Evolutionary conservation across 1,140 invertebrate genomes (phyloP), one percentile per base, ranked within the genome.

Genomic region (Heliconius nattereri): DNA sequence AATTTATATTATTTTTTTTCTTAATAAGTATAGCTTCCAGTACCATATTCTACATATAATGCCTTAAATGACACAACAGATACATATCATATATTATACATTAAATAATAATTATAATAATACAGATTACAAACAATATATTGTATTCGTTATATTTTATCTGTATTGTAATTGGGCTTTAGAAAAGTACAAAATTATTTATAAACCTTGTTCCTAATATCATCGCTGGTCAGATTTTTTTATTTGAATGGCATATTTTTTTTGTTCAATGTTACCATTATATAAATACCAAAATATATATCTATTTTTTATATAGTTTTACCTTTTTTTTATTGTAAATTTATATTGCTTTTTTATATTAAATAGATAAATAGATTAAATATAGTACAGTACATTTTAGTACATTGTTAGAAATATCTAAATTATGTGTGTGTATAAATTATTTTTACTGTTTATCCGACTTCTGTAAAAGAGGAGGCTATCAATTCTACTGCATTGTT

Each of bases 101-200:
- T 35, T 35, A 35, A 35, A 60, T 60, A 23, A 26, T 66, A 1
- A 66, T 66, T 29, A 29, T 29, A 16, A 66, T 26, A 66, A 16
- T 6, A 66, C 26, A 66, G 60, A 66, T 29, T 29, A 66, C 26
- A 66, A 23, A 66, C 1, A 26, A 66, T 66, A 26, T 66, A 66
- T 29, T 26, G 11, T 13, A 13, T 66, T 26, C 13, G n/a, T 66
- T 66, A 66, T 66, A 13, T 66, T 66, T 13, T 57, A 57, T 57
- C n/a, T 57, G 54, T 57, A 11, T 66, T 29, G 26, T 66, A 66
- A 66, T 66, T 66, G 23, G 60, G 11, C 60, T 5, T 29, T 66
- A 66, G 26, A 66, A 66, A 29, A 66, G 60, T 66, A 66, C 60
- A 66, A 66, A 66, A 66, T 29, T 16, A 26, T 66, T 66, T 66